Evolutionary conservation across 2,888 invertebrate species (phyloP).

Genomic region (Andrena dorsata): DNA sequence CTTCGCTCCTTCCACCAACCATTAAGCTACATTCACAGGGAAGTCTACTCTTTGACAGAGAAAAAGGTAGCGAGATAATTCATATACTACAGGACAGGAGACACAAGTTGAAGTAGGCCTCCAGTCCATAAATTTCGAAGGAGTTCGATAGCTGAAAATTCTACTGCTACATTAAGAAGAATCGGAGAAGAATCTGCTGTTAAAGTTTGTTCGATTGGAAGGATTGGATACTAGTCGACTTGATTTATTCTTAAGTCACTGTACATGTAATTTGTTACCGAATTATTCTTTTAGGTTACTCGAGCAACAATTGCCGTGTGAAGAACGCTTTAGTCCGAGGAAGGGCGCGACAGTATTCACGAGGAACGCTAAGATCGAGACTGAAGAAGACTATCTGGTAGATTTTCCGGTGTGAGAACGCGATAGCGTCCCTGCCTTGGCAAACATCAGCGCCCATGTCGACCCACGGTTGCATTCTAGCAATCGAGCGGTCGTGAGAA

Average conservation of each 20-base stretch:
- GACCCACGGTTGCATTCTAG: slow-evolving; percentile 47
- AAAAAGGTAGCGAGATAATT: not conserved
- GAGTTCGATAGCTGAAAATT: too few relatives aligned
- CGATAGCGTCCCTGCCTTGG: slow-evolving; percentile 65
- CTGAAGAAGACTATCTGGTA: slow-evolving; percentile 65
- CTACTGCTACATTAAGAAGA: too few relatives aligned
- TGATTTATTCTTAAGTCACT: too few relatives aligned
- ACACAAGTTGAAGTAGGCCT: not conserved
- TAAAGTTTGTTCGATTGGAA: too few relatives aligned
- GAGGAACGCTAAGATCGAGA: slow-evolving; percentile 39
- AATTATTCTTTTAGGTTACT: not conserved
- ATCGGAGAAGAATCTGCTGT: too few relatives aligned
- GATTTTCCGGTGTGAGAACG: slow-evolving; percentile 68
- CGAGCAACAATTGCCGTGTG: slow-evolving; percentile 23
- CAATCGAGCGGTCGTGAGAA: slow-evolving; percentile 53
- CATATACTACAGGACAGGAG: not conserved
- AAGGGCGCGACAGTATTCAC: slow-evolving; percentile 26
- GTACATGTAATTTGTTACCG: not conserved
- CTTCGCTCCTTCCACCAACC: slow-evolving; percentile 27
- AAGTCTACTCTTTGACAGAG: not conserved
- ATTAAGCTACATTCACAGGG: slow-evolving; percentile 50
- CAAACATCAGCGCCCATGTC: slow-evolving; percentile 62
- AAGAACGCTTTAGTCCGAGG: slow-evolving; percentile 30
- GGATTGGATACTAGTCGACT: too few relatives aligned
- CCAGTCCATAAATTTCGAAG: not conserved